Evolutionary conservation across 2,113 vertebrate species (phyloP), one percentile per base, ranked within the genome.

Genomic region (Syrmaticus mikado): DNA sequence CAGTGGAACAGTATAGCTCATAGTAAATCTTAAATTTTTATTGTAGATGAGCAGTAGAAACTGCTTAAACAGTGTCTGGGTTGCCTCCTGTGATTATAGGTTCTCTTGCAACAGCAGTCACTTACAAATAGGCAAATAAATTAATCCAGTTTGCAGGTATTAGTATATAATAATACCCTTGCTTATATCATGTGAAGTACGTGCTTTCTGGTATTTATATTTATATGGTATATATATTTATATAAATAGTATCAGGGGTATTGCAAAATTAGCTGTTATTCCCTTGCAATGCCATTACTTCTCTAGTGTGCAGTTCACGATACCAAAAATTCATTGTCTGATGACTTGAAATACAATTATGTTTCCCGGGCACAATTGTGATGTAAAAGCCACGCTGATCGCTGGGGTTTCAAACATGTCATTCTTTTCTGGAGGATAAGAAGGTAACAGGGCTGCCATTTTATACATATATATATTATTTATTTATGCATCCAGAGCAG

Each of bases 401-500:
- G 24, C 53, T 61, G 84, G 87, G 67, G 87, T 96, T 67, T 46
- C 94, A 94, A 96, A 96, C 87, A 78, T 72, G 93, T 82, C 91
- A 86, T 94, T 91, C 90, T 92, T 97, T 96, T 80, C 93, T 65
- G 34, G 92, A 94, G 78, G 50, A 90, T 95, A 95, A 92, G 90
- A 90, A 90, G 74, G 92, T 95, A 85, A 73, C 61, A n/a, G 41
- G 80, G 65, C 85, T 81, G 88, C 84, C 80, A 75, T 88, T 93
- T 95, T 92, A 83, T 92, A 71, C 90, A 72, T 17, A 6, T 95
- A 67, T 93, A 57, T 57, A 57, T 57, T 95, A 88, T 94, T 97
- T 97, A 97, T 97, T 95, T 97, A 96, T 97, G 96, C 94, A 89
- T 94, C 94, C 91, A 86, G 95, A 96, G 89, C 24, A 22, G 90